These are phyloP conservation scores for Sphecodes monilicornis DNA, from an alignment of 2,888 invertebrate species.

Conservation along the genomic window DNA sequence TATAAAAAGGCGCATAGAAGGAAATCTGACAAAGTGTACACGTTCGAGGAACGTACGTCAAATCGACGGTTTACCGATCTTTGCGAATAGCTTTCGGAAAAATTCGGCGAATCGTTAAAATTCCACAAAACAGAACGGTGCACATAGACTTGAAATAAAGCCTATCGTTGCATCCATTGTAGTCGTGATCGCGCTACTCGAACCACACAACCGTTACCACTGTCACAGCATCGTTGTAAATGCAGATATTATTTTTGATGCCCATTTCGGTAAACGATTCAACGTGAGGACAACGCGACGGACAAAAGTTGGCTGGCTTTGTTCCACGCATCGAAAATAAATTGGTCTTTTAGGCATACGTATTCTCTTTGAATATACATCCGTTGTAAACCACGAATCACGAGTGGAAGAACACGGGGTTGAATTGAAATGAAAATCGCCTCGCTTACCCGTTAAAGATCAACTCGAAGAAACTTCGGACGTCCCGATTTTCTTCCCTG, in stretches of 20 bases:
- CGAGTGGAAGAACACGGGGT: slow-evolving; percentile 28
- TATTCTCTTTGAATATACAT: background rate
- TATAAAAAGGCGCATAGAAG: background rate
- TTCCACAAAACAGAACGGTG: background rate
- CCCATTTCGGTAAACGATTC: background rate
- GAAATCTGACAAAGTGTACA: background rate
- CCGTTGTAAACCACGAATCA: slow-evolving; percentile 13
- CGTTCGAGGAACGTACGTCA: background rate
- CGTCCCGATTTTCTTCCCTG: slow-evolving; percentile 29
- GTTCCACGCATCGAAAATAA: background rate
- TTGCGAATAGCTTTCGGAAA: background rate
- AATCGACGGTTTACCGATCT: background rate
- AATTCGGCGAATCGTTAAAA: background rate
- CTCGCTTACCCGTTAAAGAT: slow-evolving; percentile 45
- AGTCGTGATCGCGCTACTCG: background rate
- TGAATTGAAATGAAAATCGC: slow-evolving; percentile 35
- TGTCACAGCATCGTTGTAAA: slow-evolving; percentile 20
- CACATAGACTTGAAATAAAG: background rate
- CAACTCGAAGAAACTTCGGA: slow-evolving; percentile 28
- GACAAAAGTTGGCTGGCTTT: background rate
- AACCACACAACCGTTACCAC: slow-evolving; percentile 22
- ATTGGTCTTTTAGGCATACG: slow-evolving; percentile 8
- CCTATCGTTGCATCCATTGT: slow-evolving; percentile 1
- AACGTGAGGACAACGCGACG: background rate
- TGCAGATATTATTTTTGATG: slow-evolving; percentile 16